Evolutionary conservation across 1,140 invertebrate species (phyloP).

Genomic region (Phymastichus coffea): DNA sequence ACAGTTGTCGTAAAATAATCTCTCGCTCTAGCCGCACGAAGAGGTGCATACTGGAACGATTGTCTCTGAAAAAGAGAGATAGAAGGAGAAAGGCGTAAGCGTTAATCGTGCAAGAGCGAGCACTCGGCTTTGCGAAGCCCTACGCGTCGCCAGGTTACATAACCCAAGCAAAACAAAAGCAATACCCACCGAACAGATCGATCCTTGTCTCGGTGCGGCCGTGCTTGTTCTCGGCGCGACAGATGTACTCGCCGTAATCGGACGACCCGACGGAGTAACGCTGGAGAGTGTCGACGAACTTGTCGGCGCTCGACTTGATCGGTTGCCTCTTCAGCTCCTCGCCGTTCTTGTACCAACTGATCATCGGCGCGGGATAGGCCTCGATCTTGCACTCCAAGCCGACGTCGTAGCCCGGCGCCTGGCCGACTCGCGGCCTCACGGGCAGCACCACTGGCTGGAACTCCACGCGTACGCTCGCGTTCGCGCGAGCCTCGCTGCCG

Average conservation of each 20-base stretch:
- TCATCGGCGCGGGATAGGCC: neutral
- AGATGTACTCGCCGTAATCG: conserved; percentile 18
- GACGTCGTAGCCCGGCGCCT: conserved; percentile 1
- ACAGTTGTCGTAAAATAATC: conserved; percentile 4
- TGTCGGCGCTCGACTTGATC: neutral
- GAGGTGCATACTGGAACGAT: conserved; percentile 13
- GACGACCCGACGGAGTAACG: neutral
- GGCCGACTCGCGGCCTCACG: conserved; percentile 18
- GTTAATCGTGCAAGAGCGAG: no score
- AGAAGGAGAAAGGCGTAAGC: no score
- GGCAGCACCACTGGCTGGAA: conserved; percentile 10
- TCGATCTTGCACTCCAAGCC: conserved; percentile 21
- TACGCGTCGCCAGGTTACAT: no score
- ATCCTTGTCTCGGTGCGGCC: conserved; percentile 12
- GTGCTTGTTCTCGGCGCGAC: conserved; percentile 8
- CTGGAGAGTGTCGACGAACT: neutral
- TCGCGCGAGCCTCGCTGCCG: neutral
- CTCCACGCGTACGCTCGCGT: conserved; percentile 3
- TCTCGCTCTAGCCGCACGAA: conserved; percentile 10
- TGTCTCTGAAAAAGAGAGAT: conserved; percentile 17
- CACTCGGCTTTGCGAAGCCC: no score
- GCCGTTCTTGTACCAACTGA: conserved; percentile 2
- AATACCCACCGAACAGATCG: conserved; percentile 21
- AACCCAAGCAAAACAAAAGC: no score
- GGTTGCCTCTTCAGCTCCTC: neutral